phyloP scores from a whole-genome alignment of 1,140 invertebrate genomes.

The Caerostris extrusa region DNA sequence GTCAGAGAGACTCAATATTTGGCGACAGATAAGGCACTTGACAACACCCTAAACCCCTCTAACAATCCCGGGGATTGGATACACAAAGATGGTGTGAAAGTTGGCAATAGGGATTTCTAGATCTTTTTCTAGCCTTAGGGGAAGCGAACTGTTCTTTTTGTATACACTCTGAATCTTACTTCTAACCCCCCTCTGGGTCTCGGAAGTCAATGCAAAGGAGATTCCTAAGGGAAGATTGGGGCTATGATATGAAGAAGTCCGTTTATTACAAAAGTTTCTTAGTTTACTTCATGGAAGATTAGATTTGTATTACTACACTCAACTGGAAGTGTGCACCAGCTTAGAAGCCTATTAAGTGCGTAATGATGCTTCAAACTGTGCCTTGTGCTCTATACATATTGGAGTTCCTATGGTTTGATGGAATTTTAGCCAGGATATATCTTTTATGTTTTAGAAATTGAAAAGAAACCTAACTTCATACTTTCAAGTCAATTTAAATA shows the following conservation, averaged over 20 bases:
- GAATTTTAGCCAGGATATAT: too few species aligned
- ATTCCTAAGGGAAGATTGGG: not conserved
- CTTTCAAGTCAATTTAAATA: too few species aligned
- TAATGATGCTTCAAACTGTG: too few species aligned
- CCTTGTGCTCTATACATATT: too few species aligned
- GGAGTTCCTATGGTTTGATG: too few species aligned
- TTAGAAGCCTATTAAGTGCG: too few species aligned
- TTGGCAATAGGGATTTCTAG: conserved; percentile 66
- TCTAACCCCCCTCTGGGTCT: conserved; percentile 16
- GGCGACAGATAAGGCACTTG: conserved; percentile 71
- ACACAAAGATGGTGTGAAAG: conserved; percentile 71
- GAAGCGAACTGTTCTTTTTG: conserved; percentile 9
- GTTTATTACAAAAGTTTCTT: not conserved
- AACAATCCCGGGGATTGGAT: conserved; percentile 68
- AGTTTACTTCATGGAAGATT: not conserved
- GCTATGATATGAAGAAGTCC: not conserved
- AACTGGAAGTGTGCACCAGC: too few species aligned
- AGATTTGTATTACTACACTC: too few species aligned
- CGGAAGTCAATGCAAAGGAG: conserved; percentile 40
- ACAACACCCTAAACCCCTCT: conserved; percentile 58
- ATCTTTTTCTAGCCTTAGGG: not conserved
- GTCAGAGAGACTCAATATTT: conserved; percentile 75
- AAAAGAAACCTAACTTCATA: too few species aligned
- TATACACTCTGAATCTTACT: not conserved
- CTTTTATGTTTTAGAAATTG: too few species aligned